phyloP scores from a whole-genome alignment of 2,797 vertebrate genomes.

The Chelidonichthys spinosus region DNA sequence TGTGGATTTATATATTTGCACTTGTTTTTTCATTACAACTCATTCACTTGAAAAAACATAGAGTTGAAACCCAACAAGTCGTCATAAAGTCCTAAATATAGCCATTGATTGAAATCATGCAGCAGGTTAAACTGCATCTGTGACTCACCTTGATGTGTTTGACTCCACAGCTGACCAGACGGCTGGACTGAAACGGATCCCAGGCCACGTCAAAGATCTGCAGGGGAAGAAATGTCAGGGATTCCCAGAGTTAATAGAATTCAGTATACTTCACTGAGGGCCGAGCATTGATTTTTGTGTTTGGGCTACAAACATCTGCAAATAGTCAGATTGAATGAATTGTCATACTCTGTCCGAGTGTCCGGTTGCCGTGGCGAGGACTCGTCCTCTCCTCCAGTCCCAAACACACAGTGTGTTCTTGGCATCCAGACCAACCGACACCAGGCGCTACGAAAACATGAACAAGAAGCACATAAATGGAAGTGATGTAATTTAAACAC shows the following conservation, averaged over 20 bases:
- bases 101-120: background rate
- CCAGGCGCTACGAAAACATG: constrained; percentile 83
- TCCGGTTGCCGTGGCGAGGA: constrained; percentile 92
- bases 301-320: background rate
- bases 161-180: constrained; percentile 95
- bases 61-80: background rate
- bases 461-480: background rate
- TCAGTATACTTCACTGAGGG: too few species aligned
- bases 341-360: constrained; percentile 94
- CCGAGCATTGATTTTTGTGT: background rate
- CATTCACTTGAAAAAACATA: background rate
- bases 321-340: background rate
- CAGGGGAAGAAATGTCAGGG: background rate
- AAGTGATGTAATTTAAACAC: too few species aligned
- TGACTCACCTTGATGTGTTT: constrained; percentile 97
- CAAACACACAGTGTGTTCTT: constrained; percentile 97
- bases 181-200: constrained; percentile 90
- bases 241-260: background rate
- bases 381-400: constrained; percentile 96
- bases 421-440: constrained; percentile 94
- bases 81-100: background rate
- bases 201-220: constrained; percentile 98
- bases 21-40: background rate
- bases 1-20: too few species aligned
- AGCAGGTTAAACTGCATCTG: background rate